Conservation (phyloP, 2,797 vertebrate genomes). For the Lutjanus campechanus region DNA sequence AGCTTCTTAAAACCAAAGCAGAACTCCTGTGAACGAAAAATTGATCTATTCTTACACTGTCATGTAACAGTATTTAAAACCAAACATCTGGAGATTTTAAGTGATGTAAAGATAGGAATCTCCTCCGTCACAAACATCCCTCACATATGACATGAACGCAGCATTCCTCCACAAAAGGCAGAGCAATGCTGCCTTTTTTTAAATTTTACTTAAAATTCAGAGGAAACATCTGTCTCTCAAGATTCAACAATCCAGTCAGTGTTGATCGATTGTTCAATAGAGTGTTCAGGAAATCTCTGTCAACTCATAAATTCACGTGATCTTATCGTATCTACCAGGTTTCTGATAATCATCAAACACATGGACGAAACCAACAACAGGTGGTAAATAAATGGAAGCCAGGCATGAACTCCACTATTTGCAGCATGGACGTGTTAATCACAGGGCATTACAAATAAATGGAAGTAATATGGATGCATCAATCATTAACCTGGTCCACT, state of each 20-base stretch:
- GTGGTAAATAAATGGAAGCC: conserved; percentile 36
- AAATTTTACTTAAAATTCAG: neutral
- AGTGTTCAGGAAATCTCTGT: conserved; percentile 11
- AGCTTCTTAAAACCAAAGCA: too few relatives aligned
- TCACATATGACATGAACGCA: neutral
- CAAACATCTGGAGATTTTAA: neutral
- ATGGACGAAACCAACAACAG: neutral
- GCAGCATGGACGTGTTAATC: conserved; percentile 39
- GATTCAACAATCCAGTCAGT: neutral
- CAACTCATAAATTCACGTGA: conserved; percentile 9
- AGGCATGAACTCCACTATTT: conserved; percentile 22
- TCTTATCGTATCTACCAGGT: conserved; percentile 14
- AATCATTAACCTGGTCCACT: neutral
- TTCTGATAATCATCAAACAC: neutral
- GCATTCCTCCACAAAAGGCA: neutral
- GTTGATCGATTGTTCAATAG: neutral
- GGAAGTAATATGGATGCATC: conserved; percentile 17
- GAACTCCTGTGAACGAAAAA: too few relatives aligned
- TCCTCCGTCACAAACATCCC: neutral
- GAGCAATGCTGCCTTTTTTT: neutral
- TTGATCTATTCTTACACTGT: neutral
- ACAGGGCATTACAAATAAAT: conserved; percentile 43
- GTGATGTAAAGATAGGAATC: neutral
- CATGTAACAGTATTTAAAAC: conserved; percentile 6
- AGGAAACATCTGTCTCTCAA: neutral